Conservation (phyloP, 1,140 invertebrate genomes). For the Nixonia krombeini region DNA sequence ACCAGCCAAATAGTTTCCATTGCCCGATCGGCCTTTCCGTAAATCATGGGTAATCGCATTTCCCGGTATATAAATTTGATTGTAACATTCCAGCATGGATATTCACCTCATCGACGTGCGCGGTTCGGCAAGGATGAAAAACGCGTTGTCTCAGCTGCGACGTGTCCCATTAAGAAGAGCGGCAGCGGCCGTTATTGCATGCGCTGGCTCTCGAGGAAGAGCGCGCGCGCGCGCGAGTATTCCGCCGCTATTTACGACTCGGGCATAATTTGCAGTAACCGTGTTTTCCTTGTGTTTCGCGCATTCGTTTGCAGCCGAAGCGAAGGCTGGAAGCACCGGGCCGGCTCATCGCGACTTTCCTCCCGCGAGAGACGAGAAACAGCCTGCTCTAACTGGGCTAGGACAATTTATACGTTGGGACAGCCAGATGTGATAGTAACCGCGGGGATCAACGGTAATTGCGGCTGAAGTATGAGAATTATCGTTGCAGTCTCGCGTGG, state of each 20-base stretch:
- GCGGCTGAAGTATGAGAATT: constrained; percentile 15
- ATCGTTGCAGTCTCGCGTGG: constrained; percentile 13
- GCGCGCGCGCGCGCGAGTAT: constrained; percentile 5
- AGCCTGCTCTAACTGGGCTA: constrained; percentile 9
- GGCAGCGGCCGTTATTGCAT: constrained; percentile 2
- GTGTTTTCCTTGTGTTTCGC: constrained; percentile 10
- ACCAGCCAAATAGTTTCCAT: no score
- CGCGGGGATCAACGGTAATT: constrained; percentile 15
- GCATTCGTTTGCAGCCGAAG: constrained; percentile 10
- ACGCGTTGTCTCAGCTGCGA: no score
- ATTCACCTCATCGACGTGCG: no score
- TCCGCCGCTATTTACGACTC: constrained; percentile 1
- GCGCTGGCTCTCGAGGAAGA: no score
- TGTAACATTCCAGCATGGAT: no score
- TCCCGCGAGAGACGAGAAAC: constrained; percentile 6
- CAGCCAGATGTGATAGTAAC: constrained; percentile 15
- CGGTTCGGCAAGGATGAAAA: no score
- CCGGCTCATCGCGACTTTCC: constrained; percentile 5
- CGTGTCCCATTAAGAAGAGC: background rate
- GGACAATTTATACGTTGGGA: constrained; percentile 12
- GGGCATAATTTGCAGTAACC: constrained; percentile 11
- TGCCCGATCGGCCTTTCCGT: no score
- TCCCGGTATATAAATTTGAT: no score
- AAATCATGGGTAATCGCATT: no score
- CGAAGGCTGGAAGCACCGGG: background rate